A percentile compares a stretch with the other conserved stretches of the same genome.
These are phyloP conservation scores for Propsilocerus akamusi DNA, from an alignment of 1,140 invertebrate species.

Conservation along the genomic window DNA sequence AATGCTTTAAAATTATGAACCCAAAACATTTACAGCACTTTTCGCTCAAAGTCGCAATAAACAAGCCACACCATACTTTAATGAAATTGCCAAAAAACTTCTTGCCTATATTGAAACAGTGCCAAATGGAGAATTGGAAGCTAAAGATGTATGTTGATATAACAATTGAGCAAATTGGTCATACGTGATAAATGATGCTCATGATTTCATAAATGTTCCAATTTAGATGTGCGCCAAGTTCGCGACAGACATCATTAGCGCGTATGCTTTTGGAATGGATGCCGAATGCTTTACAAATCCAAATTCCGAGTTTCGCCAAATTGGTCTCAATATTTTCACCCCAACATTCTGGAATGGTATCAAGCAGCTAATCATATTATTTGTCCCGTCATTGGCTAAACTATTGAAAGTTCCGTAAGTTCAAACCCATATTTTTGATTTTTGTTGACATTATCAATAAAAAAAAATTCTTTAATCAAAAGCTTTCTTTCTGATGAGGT, in stretches of 20 bases:
- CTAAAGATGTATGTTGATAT: no score
- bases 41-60: not conserved
- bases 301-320: not conserved
- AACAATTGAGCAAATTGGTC: no score
- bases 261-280: constrained; percentile 11
- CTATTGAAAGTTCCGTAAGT: not conserved
- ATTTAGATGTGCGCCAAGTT: constrained; percentile 7
- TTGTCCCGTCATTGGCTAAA: not conserved
- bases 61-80: not conserved
- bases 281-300: constrained; percentile 9
- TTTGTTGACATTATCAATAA: not conserved
- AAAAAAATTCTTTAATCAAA: not conserved
- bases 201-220: no score
- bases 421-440: no score
- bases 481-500: not conserved
- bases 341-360: not conserved
- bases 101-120: not conserved
- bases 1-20: no score
- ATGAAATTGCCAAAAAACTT: not conserved
- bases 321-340: not conserved
- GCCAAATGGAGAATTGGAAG: not conserved
- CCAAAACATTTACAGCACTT: no score
- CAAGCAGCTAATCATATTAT: not conserved
- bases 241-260: constrained; percentile 11
- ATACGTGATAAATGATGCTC: no score